phyloP scores from a whole-genome alignment of 2,888 invertebrate genomes.

The Helicoverpa assulta region DNA sequence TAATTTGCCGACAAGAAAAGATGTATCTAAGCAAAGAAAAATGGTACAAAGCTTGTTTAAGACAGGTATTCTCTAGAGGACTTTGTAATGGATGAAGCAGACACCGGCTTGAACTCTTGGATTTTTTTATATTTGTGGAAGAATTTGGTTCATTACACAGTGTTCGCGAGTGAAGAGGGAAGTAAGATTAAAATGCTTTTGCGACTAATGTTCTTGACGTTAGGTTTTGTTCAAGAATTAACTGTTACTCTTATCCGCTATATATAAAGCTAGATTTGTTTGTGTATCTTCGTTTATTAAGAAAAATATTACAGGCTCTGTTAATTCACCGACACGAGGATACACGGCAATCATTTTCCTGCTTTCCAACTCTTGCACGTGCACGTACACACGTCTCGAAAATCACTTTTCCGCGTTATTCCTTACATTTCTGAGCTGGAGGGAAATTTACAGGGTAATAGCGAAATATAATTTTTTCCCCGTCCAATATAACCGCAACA shows the following conservation, averaged over 20 bases:
- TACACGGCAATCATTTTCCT: constrained; percentile 16
- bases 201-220: constrained; percentile 12
- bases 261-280: no score
- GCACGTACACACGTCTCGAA: constrained; percentile 14
- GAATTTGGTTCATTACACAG: constrained; percentile 21
- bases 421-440: constrained; percentile 41
- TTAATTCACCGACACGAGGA: constrained; percentile 18
- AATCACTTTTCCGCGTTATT: constrained; percentile 36
- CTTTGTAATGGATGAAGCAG: constrained; percentile 54
- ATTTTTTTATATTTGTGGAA: constrained; percentile 30
- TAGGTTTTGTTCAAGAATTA: constrained; percentile 16
- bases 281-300: constrained; percentile 1
- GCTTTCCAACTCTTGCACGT: constrained; percentile 11
- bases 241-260: constrained; percentile 4
- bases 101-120: constrained; percentile 36
- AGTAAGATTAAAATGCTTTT: constrained; percentile 20
- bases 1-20: constrained; percentile 36
- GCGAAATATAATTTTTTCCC: constrained; percentile 63
- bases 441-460: constrained; percentile 56
- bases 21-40: constrained; percentile 40
- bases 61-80: constrained; percentile 48
- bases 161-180: neutral
- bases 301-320: constrained; percentile 9
- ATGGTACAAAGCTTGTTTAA: constrained; percentile 43
- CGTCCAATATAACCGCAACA: constrained; percentile 66